Evolutionary conservation across 1,140 invertebrate species (phyloP), one percentile per base, ranked within the genome.

Genomic region (Drosophila funebris): DNA sequence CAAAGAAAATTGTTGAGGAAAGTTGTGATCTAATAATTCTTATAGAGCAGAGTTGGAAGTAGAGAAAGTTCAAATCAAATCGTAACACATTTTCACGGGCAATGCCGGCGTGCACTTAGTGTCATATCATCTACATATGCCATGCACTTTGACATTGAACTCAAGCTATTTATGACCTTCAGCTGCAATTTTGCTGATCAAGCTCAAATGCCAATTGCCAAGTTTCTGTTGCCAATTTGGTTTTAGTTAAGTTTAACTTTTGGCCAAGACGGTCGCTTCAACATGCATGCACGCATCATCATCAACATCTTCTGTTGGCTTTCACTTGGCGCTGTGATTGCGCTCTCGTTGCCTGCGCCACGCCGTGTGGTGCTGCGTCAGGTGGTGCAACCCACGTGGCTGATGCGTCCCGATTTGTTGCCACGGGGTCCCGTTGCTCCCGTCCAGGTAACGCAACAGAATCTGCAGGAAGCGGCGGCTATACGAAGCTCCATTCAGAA

Each of bases 311-410:
- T 43, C 1, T 33, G 8, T 29, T 48, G 13, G 13, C 13, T 41
- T 7, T 18, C 9, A 4, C 29, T 44, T 3, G 11, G 16, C n/a
- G 31, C 29, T 18, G 1, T 37, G 5, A n/a, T 14, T 16, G 8
- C 18, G 1, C n/a, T 20, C 2, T 8, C n/a, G 3, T 1, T 37
- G 50, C 48, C 41, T 13, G 43, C 11, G 16, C 46, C 24, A 14
- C 14, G 39, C 13, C 20, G 36, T 8, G 1, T 13, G n/a, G n/a
- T 22, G 8, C 78, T 71, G 16, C 77, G 82, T 2, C 85, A 89
- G 50, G 78, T 89, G 27, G 75, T 89, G 14, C 62, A 76, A 5
- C 84, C 85, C 3, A 62, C 48, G 5, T 85, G 81, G 74, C 36
- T 89, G 0, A 63, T 57, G 57, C 76, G 41, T 20, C 64, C 81